Evolutionary conservation across 2,888 invertebrate species (phyloP).

Genomic region (Ochropleura leucogaster): DNA sequence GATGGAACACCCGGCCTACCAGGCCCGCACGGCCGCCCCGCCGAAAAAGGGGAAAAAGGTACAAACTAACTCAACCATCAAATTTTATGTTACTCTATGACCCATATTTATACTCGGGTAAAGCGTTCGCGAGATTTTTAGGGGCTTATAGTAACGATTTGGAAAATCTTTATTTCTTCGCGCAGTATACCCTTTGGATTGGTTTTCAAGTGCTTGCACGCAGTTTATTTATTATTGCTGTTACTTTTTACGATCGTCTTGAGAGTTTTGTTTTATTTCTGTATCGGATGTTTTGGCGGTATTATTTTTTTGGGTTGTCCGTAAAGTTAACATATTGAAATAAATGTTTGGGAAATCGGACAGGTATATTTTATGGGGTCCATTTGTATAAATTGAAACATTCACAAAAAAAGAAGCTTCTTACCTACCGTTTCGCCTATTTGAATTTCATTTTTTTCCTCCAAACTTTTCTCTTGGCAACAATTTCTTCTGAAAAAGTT

Average conservation of each 20-base stretch:
- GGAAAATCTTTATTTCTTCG: constrained; percentile 87
- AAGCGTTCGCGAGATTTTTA: constrained; percentile 87
- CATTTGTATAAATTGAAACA: constrained; percentile 45
- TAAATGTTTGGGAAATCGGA: constrained; percentile 47
- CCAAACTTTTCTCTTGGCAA: constrained; percentile 7
- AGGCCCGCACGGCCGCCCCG: constrained; percentile 90
- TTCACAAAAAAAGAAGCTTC: constrained; percentile 8
- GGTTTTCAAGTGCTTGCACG: constrained; percentile 75
- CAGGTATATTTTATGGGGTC: constrained; percentile 41
- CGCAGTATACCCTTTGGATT: constrained; percentile 78
- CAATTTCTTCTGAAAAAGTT: constrained; percentile 13
- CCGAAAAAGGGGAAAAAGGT: constrained; percentile 94
- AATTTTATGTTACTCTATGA: constrained; percentile 89
- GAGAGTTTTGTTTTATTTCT: constrained; percentile 77
- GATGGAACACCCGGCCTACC: constrained; percentile 92
- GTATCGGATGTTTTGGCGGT: constrained; percentile 62
- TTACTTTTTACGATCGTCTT: constrained; percentile 79
- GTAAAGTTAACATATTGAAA: constrained; percentile 60
- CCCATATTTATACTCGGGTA: constrained; percentile 86
- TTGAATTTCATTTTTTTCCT: constrained; percentile 36
- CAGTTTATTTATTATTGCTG: constrained; percentile 83
- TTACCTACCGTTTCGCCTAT: not conserved
- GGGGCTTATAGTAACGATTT: constrained; percentile 86
- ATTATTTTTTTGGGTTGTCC: constrained; percentile 59
- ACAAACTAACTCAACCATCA: constrained; percentile 88